Evolutionary conservation across 2,113 vertebrate species (phyloP), one percentile per base, ranked within the genome.

Genomic region (Hippocampus zosterae): DNA sequence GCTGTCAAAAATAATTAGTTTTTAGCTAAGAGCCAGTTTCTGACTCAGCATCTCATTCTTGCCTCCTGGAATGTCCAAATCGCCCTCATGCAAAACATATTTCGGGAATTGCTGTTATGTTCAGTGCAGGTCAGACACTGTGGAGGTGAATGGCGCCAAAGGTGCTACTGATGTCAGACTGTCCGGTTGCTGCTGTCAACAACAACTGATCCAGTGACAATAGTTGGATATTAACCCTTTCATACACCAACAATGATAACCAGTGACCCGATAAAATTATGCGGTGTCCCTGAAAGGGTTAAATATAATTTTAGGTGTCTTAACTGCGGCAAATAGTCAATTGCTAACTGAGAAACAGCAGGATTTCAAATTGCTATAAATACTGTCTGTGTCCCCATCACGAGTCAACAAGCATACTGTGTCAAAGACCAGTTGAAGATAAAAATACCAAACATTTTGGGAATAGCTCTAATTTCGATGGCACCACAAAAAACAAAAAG

Each of bases 161-260:
- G 72, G 23, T 69, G 53, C 75, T 72, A 29, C 29, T 33, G 46
- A 37, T 68, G 69, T 73, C 68, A 79, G 79, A 81, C 80, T 85
- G 84, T 85, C 82, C 70, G 73, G 81, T 84, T 82, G 77, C 75
- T 48, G 60, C 44, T 72, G 85, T 88, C 84, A 85, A 84, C 82
- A 77, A 80, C 79, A 81, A 73, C 73, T 70, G 77, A 85, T 87
- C 78, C 67, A 41, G 66, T 52, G 60, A 65, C 69, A 56, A 66
- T 61, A 69, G 65, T 64, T 64, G 67, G 64, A 73, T 77, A 73
- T 7, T 5, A 37, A 37, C 33, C 33, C 33, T 37, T 37, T 37
- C 33, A 37, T 5, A 6, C 33, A 37, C 33, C 33, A 37, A 37
- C 33, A 37, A 37, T 37, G 33, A 37, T 37, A 37, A 37, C 33